Evolutionary conservation across 2,113 vertebrate species (phyloP), one percentile per base, ranked within the genome.

Genomic region (Halcyon senegalensis): DNA sequence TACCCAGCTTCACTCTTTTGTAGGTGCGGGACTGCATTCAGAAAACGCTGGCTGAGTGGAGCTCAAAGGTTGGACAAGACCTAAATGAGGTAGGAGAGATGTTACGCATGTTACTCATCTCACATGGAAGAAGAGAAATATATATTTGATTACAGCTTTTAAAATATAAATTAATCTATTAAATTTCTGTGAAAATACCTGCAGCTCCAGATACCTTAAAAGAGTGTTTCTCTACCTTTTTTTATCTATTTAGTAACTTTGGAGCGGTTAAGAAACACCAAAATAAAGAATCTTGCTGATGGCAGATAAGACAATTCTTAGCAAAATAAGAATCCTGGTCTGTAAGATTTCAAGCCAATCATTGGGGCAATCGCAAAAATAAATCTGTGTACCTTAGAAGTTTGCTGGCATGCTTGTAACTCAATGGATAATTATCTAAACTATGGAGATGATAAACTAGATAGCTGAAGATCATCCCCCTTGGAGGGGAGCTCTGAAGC

Each of bases 1-100:
- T 12, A 37, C 44, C 27, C 17, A 9, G 1, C 16, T 62, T 74
- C 16, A 83, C 0, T 89, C 8, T 89, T 97, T 98, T 98, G 73
- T 98, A 99, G 99, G 98, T 99, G 91, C 98, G 98, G 88, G 99
- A 99, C 95, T 99, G 99, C 97, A 99, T 99, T 97, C 98, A 98
- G 93, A 99, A 98, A 70, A 99, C 99, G 0, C 97, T 99, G 95
- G 99, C 97, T 74, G 99, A 99, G 58, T 99, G 99, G 99, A 98
- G 98, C 96, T 98, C 98, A 27, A 98, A 98, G 63, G 96, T 98
- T 80, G 93, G 97, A 82, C 89, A 94, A 27, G 97, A 98, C 72
- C 82, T 94, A 48, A 95, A 98, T 89, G 98, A 98, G 97, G 97
- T 99, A 89, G 98, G 98, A 93, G 53, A 20, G 37, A 5, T 75